A percentile compares a stretch with the other conserved stretches of the same genome.
Evolutionary conservation across 2,797 vertebrate species (phyloP).

Genomic region (Champsocephalus esox): DNA sequence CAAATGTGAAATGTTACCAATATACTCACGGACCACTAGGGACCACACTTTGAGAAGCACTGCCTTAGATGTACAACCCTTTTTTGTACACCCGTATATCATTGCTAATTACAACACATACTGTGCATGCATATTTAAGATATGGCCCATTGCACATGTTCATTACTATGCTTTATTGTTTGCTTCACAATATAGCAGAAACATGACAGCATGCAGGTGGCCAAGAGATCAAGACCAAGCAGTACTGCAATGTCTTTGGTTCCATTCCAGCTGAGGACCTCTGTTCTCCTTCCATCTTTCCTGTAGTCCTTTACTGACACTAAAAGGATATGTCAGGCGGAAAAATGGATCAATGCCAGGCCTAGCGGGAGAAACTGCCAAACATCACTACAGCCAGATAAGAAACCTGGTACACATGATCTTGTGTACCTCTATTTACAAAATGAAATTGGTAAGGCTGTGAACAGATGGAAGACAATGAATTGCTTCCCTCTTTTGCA

Average conservation of each 20-base stretch:
- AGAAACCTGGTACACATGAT: not conserved
- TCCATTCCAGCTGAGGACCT: constrained; percentile 1
- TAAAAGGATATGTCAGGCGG: not conserved
- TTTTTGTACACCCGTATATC: constrained; percentile 31
- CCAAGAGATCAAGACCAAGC: too few relatives aligned
- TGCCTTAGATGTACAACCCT: constrained; percentile 25
- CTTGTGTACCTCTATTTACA: not conserved
- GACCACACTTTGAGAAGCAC: too few relatives aligned
- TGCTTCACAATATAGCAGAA: not conserved
- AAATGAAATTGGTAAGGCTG: not conserved
- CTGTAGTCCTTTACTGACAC: not conserved
- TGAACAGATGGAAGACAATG: not conserved
- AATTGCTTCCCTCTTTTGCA: not conserved
- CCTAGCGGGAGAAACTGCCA: not conserved
- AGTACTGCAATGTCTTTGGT: not conserved
- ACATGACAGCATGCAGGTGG: not conserved
- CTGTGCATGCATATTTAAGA: constrained; percentile 21
- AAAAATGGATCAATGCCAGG: not conserved
- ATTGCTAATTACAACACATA: constrained; percentile 35
- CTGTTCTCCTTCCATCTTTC: not conserved
- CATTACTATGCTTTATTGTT: not conserved
- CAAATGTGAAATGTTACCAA: too few relatives aligned
- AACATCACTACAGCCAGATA: not conserved
- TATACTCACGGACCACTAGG: too few relatives aligned
- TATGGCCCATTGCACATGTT: not conserved